These are phyloP conservation scores for Chrysogorgia sp. DNA, from an alignment of 92 coral and sea anemone genomes.

Conservation along the genomic window DNA sequence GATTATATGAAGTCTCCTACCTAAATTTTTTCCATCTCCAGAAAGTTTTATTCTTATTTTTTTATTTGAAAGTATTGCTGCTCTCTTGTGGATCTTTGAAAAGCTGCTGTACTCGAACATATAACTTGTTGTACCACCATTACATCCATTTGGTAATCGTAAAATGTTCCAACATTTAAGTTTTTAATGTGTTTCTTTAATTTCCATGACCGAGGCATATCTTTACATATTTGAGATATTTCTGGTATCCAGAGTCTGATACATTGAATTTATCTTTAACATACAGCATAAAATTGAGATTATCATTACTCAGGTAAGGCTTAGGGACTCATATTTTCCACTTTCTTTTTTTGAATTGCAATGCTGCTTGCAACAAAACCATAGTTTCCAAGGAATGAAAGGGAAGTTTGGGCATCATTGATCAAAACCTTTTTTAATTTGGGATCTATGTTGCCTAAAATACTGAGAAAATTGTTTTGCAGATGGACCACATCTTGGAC, in stretches of 20 bases:
- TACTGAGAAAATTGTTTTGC: no score
- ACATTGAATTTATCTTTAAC: constrained; percentile 35
- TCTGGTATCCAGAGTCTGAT: constrained; percentile 43
- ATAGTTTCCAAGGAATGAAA: no score
- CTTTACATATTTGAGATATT: constrained; percentile 23
- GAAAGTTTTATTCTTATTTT: constrained; percentile 28
- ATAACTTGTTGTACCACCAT: constrained; percentile 39
- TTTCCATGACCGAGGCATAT: constrained; percentile 22
- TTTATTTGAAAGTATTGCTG: background rate
- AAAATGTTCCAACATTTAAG: constrained; percentile 33
- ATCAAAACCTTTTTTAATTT: no score
- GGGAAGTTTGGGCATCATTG: no score
- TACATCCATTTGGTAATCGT: constrained; percentile 30
- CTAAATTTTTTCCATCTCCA: constrained; percentile 46
- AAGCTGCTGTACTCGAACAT: constrained; percentile 3
- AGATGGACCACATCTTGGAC: no score
- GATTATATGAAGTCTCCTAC: constrained; percentile 39
- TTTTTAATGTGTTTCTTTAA: constrained; percentile 9
- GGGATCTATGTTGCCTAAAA: no score
- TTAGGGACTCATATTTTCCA: no score
- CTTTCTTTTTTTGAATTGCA: no score
- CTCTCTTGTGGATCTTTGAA: no score
- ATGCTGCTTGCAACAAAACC: no score
- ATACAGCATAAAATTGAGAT: constrained; percentile 29
- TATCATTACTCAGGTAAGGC: background rate